phyloP scores from a whole-genome alignment of 2,888 invertebrate species.

The Thelaira solivaga region DNA sequence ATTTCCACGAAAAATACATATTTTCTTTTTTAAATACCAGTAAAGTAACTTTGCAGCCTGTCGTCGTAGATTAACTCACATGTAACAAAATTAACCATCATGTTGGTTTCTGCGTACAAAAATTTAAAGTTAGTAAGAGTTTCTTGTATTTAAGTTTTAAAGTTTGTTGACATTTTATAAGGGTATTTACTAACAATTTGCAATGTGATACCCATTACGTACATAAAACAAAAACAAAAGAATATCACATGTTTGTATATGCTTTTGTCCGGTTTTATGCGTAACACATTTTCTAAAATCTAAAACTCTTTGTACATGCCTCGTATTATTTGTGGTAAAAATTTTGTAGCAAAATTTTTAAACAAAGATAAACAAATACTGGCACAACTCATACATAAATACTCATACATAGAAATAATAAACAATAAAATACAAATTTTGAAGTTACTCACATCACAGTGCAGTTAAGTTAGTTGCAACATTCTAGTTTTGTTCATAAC shows the following conservation, averaged over 20 bases:
- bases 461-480: conserved; percentile 30
- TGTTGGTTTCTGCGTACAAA: neutral
- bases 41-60: neutral
- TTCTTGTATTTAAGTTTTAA: conserved; percentile 30
- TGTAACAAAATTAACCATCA: conserved; percentile 15
- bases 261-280: neutral
- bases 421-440: conserved; percentile 23
- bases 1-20: too few relatives aligned
- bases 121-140: conserved; percentile 19
- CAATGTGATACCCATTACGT: conserved; percentile 43
- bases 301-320: neutral
- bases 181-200: conserved; percentile 51
- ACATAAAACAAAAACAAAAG: neutral
- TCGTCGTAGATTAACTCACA: neutral
- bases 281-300: neutral
- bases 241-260: neutral
- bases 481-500: conserved; percentile 37
- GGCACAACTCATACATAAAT: conserved; percentile 33
- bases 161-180: conserved; percentile 33
- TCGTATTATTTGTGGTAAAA: neutral
- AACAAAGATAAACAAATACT: conserved; percentile 10
- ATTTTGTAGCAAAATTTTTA: neutral
- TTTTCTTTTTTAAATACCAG: neutral
- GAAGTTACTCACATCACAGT: neutral
- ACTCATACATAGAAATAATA: conserved; percentile 11